Evolutionary conservation across 2,113 vertebrate species (phyloP), one percentile per base, ranked within the genome.

Genomic region (Psilopogon haemacephalus): DNA sequence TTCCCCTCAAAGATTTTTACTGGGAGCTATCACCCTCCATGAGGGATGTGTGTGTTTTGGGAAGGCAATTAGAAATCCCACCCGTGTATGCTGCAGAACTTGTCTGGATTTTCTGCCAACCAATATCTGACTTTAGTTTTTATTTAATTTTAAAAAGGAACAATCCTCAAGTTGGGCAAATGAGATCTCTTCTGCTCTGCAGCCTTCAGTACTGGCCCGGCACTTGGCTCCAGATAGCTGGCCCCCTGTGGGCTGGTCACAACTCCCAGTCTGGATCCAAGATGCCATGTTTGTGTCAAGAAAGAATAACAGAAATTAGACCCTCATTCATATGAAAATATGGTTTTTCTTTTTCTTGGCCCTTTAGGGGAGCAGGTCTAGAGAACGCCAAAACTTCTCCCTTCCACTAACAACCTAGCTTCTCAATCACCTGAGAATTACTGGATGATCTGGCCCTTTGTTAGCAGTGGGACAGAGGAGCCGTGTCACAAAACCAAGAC

Each of bases 251-350:
- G 48, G 1, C 13, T 27, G 56, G 12, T 60, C 77, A 58, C 33
- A 85, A 59, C 71, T 74, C 67, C 21, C n/a, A 60, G 48, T 48
- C 78, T 82, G 55, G 82, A 60, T 33, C 20, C 33, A 52, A 69
- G 59, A 86, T 15, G 44, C 55, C 44, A 33, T 12, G 70, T 62
- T 26, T 82, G 67, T 67, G 56, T 37, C 71, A 92, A 83, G 93
- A 89, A 96, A 96, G 89, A 94, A 91, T 44, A 96, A 96, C 91
- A 96, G 89, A 94, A 95, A 92, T 94, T 88, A 96, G 75, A 64
- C 42, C 3, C 20, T 89, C 72, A 94, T 95, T 96, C 84, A 87
- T 91, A 88, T 96, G 89, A 81, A 94, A 96, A 96, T 77, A 52
- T 64, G 67, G 91, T 83, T 96, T 94, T 95, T 13, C 48, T 94